Evolutionary conservation across 2,888 invertebrate genomes (phyloP), one percentile per base, ranked within the genome.

Genomic region (Rugalucina vietnamica): DNA sequence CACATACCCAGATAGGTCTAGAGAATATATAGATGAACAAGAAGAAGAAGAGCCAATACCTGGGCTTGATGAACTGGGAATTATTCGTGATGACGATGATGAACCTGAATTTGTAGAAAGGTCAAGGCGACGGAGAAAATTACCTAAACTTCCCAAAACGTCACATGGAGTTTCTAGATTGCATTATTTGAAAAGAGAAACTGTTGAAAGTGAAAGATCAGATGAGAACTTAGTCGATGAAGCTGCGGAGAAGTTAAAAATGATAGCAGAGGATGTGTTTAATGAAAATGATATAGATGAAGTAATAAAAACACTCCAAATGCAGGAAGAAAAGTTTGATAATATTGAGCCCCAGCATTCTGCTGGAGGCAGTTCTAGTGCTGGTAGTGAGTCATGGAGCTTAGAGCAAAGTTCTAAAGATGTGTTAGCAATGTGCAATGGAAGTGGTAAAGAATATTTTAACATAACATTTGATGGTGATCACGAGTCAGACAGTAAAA

Each of bases 401-500:
- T 75, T 87, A 24, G n/a, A n/a, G n/a, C n/a, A n/a, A n/a, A 78
- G 80, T 49, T 54, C 75, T 24, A 88, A 88, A 32, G 87, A 87
- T 50, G 85, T 82, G 50, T 43, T 85, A 39, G 81, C 84, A 24
- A 85, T 85, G 85, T 80, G 79, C 70, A 81, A 82, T 29, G 85
- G 84, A 36, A 84, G 85, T 71, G 82, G 85, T 29, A 86, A 89
- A 54, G 60, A 73, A 18, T 85, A 87, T 81, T 76, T 91, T 57
- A 90, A 90, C 76, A 87, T 88, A 32, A 91, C 92, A 29, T 90
- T 90, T 86, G 86, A 89, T 79, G 82, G 87, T 12, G 88, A 89
- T 49, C 75, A 79, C n/a, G 75, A 81, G 32, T 82, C 86, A 21
- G 88, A 88, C 43, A 85, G 87, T 43, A 88, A 86, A 76, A 75